A percentile compares a stretch with the other conserved stretches of the same genome.
Evolutionary conservation across 2,797 vertebrate species (phyloP).

Genomic region (Diplodus sargus): DNA sequence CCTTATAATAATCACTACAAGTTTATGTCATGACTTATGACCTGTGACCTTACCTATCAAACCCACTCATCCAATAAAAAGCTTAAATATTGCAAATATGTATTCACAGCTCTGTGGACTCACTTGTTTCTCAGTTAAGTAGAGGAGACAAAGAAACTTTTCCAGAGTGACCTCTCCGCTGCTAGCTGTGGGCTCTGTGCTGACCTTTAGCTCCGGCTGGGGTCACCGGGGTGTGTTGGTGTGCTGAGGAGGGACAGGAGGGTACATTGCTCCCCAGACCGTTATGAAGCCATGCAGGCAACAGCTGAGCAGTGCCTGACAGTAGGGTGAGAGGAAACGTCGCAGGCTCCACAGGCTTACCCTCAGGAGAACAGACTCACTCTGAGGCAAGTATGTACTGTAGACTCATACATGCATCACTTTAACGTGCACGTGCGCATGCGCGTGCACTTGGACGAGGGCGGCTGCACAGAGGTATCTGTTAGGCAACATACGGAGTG

Average conservation of each 20-base stretch:
- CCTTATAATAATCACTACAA: background rate
- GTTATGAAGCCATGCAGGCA: conserved; percentile 68
- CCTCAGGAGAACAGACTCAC: conserved; percentile 56
- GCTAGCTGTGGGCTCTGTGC: conserved; percentile 52
- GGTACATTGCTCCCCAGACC: conserved; percentile 75
- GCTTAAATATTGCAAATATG: conserved; percentile 3
- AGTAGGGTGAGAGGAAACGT: conserved; percentile 55
- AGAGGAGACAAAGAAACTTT: conserved; percentile 51
- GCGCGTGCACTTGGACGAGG: conserved; percentile 36
- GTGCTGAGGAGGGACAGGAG: conserved; percentile 67
- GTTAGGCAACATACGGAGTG: conserved; percentile 46
- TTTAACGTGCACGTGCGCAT: conserved; percentile 33
- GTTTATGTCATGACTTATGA: background rate
- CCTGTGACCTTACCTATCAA: background rate
- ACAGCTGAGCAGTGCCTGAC: conserved; percentile 65
- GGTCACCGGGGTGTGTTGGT: conserved; percentile 58
- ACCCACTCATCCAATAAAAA: background rate
- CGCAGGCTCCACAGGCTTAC: conserved; percentile 46
- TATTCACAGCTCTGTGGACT: conserved; percentile 20
- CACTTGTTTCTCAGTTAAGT: conserved; percentile 16
- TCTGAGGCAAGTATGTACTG: conserved; percentile 32
- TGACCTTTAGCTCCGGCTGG: conserved; percentile 59
- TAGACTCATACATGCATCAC: conserved; percentile 59
- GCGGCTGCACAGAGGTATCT: conserved; percentile 38
- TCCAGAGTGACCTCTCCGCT: conserved; percentile 40